phyloP scores from a whole-genome alignment of 2,113 vertebrate species.

The Chunga burmeisteri region DNA sequence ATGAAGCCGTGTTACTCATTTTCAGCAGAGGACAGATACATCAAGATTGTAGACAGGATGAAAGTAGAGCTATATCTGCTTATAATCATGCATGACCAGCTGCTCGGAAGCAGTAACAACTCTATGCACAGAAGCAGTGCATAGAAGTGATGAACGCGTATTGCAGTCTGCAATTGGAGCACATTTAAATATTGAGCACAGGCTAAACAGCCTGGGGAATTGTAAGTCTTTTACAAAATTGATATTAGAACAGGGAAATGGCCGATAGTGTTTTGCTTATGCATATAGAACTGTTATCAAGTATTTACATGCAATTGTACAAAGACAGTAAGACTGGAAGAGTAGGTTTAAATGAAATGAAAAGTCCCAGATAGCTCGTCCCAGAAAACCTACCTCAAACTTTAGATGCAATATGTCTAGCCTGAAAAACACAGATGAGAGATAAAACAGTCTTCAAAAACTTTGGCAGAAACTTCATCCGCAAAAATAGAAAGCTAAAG shows the following conservation, averaged over 20 bases:
- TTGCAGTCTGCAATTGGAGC: not conserved
- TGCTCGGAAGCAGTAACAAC: not conserved
- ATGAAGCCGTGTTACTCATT: not conserved
- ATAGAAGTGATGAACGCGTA: not conserved
- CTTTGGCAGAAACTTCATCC: not conserved
- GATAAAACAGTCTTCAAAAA: constrained; percentile 21
- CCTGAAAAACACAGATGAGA: constrained; percentile 4
- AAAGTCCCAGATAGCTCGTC: constrained; percentile 17
- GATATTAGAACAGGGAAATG: not conserved
- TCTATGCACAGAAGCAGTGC: not conserved
- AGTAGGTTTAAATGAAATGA: not conserved
- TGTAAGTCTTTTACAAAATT: not conserved
- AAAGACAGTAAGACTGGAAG: not conserved
- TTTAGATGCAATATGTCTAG: not conserved
- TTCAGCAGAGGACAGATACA: constrained; percentile 27
- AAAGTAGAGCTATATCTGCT: constrained; percentile 28
- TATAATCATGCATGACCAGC: constrained; percentile 33
- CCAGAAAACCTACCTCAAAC: constrained; percentile 26
- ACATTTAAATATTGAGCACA: not conserved
- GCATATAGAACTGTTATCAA: not conserved
- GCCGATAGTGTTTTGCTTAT: not conserved
- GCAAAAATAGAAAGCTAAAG: constrained; percentile 4
- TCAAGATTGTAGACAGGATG: constrained; percentile 12
- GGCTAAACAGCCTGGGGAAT: not conserved
- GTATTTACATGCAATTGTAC: not conserved